Percentiles rank a stretch among this genome's conserved stretches.
phyloP scores from a whole-genome alignment of 2,797 vertebrate genomes.

The Distichodus sexfasciatus region DNA sequence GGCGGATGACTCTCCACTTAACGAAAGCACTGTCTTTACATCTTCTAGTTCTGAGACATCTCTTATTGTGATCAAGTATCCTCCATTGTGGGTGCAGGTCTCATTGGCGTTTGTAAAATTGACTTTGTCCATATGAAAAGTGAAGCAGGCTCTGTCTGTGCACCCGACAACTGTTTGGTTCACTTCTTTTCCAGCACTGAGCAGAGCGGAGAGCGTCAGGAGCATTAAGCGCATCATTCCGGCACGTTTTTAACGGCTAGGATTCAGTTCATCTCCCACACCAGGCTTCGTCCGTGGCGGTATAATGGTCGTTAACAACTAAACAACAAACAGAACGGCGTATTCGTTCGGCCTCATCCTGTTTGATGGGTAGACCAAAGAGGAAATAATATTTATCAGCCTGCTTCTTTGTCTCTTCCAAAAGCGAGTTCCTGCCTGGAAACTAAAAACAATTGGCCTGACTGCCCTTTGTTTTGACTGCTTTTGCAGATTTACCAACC shows the following conservation, averaged over 20 bases:
- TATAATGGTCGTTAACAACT: slow-evolving; percentile 44
- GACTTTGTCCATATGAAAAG: slow-evolving; percentile 52
- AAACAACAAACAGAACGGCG: slow-evolving; percentile 39
- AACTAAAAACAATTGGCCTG: slow-evolving; percentile 65
- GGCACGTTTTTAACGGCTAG: slow-evolving; percentile 16
- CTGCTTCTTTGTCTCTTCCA: slow-evolving; percentile 51
- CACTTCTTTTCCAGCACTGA: slow-evolving; percentile 12
- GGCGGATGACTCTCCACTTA: slow-evolving; percentile 37
- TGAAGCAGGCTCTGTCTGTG: slow-evolving; percentile 62
- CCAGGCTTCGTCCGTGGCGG: slow-evolving; percentile 11
- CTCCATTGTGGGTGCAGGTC: slow-evolving; percentile 64
- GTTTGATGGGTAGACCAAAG: slow-evolving; percentile 62
- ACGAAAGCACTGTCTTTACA: slow-evolving; percentile 32
- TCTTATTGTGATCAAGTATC: slow-evolving; percentile 66
- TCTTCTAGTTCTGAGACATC: slow-evolving; percentile 49
- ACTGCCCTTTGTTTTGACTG: slow-evolving; percentile 64
- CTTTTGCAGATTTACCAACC: slow-evolving; percentile 65
- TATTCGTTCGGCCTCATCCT: slow-evolving; percentile 60
- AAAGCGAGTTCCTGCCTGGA: slow-evolving; percentile 59
- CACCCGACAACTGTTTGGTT: slow-evolving; percentile 55
- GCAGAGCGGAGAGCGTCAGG: slow-evolving; percentile 47
- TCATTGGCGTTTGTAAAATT: slow-evolving; percentile 52
- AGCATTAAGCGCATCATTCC: slow-evolving; percentile 61
- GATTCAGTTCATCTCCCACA: slow-evolving; percentile 22
- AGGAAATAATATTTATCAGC: slow-evolving; percentile 62